These are phyloP conservation scores for Tinamus guttatus DNA, from an alignment of 2,113 vertebrate species.

Conservation along the genomic window DNA sequence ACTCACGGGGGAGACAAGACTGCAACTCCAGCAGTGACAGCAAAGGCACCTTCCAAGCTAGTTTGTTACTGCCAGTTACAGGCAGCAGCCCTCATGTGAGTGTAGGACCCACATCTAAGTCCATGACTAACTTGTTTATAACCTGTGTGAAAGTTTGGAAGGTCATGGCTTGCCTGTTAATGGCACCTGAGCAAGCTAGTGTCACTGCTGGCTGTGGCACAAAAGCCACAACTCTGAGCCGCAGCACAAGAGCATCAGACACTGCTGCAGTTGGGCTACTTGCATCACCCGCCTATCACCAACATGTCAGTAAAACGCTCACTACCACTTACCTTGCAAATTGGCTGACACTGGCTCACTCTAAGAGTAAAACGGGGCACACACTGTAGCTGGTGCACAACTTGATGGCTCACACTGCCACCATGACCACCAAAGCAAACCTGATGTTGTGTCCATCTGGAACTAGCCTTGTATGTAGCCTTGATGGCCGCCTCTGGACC, in stretches of 20 bases:
- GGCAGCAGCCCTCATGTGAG: neutral
- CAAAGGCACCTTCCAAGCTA: neutral
- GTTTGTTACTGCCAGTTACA: neutral
- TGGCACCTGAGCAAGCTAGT: neutral
- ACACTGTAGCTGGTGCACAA: neutral
- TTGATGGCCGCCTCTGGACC: accelerated
- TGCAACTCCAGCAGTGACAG: neutral
- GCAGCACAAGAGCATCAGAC: neutral
- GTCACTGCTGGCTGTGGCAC: neutral
- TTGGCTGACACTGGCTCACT: neutral
- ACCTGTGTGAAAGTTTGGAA: neutral
- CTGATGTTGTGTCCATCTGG: neutral
- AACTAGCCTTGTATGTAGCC: neutral
- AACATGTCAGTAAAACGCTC: neutral
- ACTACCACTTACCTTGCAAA: neutral
- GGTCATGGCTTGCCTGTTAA: neutral
- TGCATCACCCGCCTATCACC: neutral
- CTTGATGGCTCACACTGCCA: neutral
- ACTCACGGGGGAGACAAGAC: accelerated
- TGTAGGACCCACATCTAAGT: neutral
- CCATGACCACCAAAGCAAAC: neutral
- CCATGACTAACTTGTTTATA: neutral
- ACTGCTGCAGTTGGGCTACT: accelerated
- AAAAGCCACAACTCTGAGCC: neutral
- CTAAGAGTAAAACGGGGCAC: neutral